Evolutionary conservation across 2,113 vertebrate genomes (phyloP).

Genomic region (Oryzias curvinotus): DNA sequence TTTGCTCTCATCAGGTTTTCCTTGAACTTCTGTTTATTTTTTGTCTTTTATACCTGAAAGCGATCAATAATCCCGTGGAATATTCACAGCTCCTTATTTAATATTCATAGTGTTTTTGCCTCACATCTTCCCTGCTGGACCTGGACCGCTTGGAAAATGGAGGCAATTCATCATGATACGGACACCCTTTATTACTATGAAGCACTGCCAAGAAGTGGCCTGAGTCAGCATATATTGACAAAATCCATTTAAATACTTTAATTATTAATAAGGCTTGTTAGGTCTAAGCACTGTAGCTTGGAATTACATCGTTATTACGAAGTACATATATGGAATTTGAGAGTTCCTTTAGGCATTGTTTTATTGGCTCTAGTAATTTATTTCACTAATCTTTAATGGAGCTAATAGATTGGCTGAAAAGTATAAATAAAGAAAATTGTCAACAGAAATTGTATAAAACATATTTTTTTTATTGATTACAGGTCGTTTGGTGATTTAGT

Average conservation of each 20-base stretch:
- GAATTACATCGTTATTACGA: constrained; percentile 40
- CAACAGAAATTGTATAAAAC: constrained; percentile 4
- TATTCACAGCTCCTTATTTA: constrained; percentile 39
- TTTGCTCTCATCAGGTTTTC: not conserved
- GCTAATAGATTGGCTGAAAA: too few relatives aligned
- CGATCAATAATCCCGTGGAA: constrained; percentile 18
- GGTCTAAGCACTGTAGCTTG: constrained; percentile 24
- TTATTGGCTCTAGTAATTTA: constrained; percentile 1
- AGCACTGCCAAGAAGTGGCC: constrained; percentile 35
- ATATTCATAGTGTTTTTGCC: constrained; percentile 57
- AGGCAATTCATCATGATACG: constrained; percentile 65
- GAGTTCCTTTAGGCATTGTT: constrained; percentile 11
- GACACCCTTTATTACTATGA: constrained; percentile 53
- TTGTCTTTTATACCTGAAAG: not conserved
- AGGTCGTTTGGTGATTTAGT: constrained; percentile 41
- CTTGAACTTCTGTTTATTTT: not conserved
- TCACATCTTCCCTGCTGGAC: constrained; percentile 29
- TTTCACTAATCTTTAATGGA: constrained; percentile 12
- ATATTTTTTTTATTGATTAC: constrained; percentile 40
- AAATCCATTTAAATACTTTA: constrained; percentile 61
- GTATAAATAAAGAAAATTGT: not conserved
- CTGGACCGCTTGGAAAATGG: constrained; percentile 44
- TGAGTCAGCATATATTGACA: constrained; percentile 51
- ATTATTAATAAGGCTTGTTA: constrained; percentile 59
- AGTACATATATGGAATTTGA: constrained; percentile 26